These are phyloP conservation scores for Morone saxatilis DNA, from an alignment of 2,113 vertebrate species.

Conservation along the genomic window DNA sequence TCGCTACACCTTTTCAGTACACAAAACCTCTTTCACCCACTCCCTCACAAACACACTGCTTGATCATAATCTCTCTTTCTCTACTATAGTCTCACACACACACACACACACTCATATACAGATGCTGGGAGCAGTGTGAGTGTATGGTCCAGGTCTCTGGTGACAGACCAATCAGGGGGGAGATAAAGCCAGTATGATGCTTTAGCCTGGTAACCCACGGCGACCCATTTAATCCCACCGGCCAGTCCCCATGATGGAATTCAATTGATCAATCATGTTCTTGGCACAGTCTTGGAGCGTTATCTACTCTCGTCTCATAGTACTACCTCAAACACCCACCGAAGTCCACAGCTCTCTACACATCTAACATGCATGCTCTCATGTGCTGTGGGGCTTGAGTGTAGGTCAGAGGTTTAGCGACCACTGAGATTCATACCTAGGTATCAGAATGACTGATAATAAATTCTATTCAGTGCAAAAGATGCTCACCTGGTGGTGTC, in stretches of 20 bases:
- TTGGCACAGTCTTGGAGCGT: too few relatives aligned
- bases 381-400: too few relatives aligned
- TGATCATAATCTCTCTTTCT: constrained; percentile 77
- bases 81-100: constrained; percentile 40
- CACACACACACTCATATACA: constrained; percentile 51
- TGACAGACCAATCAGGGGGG: constrained; percentile 98
- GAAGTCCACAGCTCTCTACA: too few relatives aligned
- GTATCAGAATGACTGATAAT: too few relatives aligned
- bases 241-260: constrained; percentile 99
- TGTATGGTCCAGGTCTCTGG: constrained; percentile 95
- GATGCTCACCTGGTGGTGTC: constrained; percentile 49
- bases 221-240: constrained; percentile 99
- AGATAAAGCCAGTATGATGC: constrained; percentile 98
- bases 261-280: constrained; percentile 99
- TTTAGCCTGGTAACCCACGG: constrained; percentile 98
- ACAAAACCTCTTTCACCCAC: constrained; percentile 72
- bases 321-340: too few relatives aligned
- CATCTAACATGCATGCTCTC: too few relatives aligned
- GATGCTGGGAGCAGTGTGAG: constrained; percentile 58
- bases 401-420: too few relatives aligned
- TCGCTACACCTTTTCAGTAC: constrained; percentile 55
- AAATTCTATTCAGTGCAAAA: too few relatives aligned
- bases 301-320: too few relatives aligned
- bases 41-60: constrained; percentile 71
- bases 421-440: too few relatives aligned